These are phyloP conservation scores for Drosophila orosa DNA, from an alignment of 1,140 invertebrate genomes.

Conservation along the genomic window DNA sequence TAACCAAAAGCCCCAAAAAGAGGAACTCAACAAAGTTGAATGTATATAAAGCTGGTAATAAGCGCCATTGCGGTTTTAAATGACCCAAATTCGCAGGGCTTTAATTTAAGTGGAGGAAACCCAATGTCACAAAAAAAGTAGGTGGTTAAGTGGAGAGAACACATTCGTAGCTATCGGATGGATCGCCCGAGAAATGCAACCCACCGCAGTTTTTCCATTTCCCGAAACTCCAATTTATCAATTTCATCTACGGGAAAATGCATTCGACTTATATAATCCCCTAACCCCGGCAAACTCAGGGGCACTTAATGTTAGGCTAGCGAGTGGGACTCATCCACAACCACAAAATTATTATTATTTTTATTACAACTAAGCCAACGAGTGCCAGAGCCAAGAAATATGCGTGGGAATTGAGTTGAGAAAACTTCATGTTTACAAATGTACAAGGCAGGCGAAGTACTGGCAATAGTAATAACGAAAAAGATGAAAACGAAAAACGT, in stretches of 20 bases:
- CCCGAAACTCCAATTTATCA: constrained; percentile 27
- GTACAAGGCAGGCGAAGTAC: constrained; percentile 40
- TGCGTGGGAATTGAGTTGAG: constrained; percentile 75
- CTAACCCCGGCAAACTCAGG: constrained; percentile 48
- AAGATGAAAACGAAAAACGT: constrained; percentile 34
- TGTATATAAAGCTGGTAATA: constrained; percentile 20
- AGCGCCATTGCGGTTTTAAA: constrained; percentile 51
- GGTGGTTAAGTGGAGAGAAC: constrained; percentile 22
- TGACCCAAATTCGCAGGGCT: constrained; percentile 44
- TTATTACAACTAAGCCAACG: constrained; percentile 47
- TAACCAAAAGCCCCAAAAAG: constrained; percentile 24
- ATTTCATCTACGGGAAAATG: constrained; percentile 34
- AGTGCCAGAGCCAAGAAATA: constrained; percentile 45
- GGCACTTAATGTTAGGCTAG: constrained; percentile 19
- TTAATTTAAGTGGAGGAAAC: constrained; percentile 21
- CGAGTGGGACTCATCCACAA: constrained; percentile 39
- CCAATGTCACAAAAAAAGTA: constrained; percentile 26
- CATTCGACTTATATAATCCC: constrained; percentile 44
- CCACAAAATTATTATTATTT: constrained; percentile 72
- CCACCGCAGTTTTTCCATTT: constrained; percentile 31
- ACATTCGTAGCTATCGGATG: constrained; percentile 52
- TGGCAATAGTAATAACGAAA: constrained; percentile 31
- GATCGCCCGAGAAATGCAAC: constrained; percentile 20
- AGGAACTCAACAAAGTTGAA: constrained; percentile 15
- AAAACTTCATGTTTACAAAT: constrained; percentile 64